phyloP scores from a whole-genome alignment of 2,888 invertebrate species.

The Tetragonula carbonaria region DNA sequence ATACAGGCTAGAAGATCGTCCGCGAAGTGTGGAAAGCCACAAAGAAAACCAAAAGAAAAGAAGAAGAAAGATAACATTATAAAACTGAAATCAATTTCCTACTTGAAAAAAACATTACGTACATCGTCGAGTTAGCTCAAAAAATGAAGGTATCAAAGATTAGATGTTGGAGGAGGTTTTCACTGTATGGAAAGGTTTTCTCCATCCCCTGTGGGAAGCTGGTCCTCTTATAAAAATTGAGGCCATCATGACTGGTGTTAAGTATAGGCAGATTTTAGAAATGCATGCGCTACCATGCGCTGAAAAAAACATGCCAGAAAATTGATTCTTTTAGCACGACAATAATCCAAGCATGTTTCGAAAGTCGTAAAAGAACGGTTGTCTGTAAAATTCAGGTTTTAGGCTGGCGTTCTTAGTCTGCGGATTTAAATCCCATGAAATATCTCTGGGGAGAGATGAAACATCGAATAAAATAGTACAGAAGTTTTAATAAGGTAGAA shows the following conservation, averaged over 20 bases:
- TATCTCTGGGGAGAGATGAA: constrained; percentile 29
- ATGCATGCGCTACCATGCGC: background rate
- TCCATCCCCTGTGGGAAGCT: constrained; percentile 15
- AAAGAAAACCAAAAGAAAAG: background rate
- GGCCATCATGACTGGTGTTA: constrained; percentile 9
- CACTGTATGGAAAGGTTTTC: constrained; percentile 40
- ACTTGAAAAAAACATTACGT: constrained; percentile 17
- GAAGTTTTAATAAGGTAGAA: constrained; percentile 29
- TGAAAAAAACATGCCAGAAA: background rate
- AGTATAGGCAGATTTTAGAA: constrained; percentile 23
- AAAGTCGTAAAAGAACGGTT: background rate
- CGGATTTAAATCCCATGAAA: constrained; percentile 49
- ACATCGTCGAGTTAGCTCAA: constrained; percentile 1
- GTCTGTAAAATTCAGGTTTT: background rate
- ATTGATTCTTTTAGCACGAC: constrained; percentile 44
- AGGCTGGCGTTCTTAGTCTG: constrained; percentile 34
- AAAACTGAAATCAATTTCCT: constrained; percentile 4
- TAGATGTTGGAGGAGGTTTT: constrained; percentile 12
- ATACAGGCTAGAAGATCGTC: too few species aligned
- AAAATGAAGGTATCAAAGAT: constrained; percentile 44
- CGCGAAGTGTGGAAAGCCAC: too few species aligned
- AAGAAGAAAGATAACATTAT: background rate
- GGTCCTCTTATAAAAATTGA: constrained; percentile 48
- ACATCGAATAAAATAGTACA: constrained; percentile 15
- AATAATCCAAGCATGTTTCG: background rate